Conservation (phyloP, 2,797 vertebrate species). For the Brotula barbata region DNA sequence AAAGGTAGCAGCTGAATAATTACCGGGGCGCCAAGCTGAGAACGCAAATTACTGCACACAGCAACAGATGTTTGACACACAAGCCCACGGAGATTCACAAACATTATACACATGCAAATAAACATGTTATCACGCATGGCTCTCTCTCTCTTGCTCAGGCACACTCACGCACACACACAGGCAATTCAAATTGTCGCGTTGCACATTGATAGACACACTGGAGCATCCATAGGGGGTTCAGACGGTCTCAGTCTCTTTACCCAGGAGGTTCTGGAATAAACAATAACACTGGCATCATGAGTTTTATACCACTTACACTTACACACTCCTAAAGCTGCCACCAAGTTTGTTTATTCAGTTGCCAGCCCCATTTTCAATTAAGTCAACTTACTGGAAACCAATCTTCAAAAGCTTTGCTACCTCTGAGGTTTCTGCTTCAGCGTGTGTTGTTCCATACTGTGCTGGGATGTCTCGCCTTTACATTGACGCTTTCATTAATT, state of each 20-base stretch:
- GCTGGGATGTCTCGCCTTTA: neutral
- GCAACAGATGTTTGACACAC: constrained; percentile 75
- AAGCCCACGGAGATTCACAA: constrained; percentile 38
- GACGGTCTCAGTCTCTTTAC: neutral
- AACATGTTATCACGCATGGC: constrained; percentile 35
- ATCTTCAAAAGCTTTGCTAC: constrained; percentile 11
- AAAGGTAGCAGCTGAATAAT: constrained; percentile 81
- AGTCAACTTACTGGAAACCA: constrained; percentile 15
- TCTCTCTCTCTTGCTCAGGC: constrained; percentile 13
- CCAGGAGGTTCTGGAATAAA: neutral
- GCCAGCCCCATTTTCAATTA: constrained; percentile 13
- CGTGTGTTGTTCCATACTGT: constrained; percentile 4
- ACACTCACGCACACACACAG: constrained; percentile 7
- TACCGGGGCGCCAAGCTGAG: constrained; percentile 81
- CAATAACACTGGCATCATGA: constrained; percentile 1
- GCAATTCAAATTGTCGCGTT: constrained; percentile 2
- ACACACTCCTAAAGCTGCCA: constrained; percentile 2
- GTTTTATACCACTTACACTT: neutral
- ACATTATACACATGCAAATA: constrained; percentile 45
- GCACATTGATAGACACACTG: constrained; percentile 4
- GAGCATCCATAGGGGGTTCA: neutral
- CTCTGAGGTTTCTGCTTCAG: constrained; percentile 10
- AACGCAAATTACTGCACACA: constrained; percentile 78
- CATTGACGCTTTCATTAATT: neutral
- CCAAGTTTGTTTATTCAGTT: neutral